Conservation (phyloP, 2,797 vertebrate genomes). For the Sylvia borin region DNA sequence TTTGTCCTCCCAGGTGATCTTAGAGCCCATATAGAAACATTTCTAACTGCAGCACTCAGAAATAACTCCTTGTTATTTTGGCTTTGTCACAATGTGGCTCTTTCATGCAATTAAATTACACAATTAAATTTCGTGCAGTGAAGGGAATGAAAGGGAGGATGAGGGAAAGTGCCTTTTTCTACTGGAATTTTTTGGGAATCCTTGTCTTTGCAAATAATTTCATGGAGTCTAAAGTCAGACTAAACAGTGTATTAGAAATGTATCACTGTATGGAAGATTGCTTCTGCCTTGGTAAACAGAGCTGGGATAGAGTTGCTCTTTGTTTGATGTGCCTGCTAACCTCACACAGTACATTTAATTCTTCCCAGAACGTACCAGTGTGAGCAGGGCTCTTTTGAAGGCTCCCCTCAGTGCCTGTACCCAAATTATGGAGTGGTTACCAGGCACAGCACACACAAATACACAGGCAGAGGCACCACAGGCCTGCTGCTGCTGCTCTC, state of each 20-base stretch:
- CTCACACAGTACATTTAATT: slow-evolving; percentile 43
- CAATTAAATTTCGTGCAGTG: background rate
- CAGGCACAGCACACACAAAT: background rate
- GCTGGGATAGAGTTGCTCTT: slow-evolving; percentile 7
- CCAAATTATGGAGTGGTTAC: background rate
- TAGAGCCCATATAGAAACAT: background rate
- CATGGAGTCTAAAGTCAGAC: slow-evolving; percentile 70
- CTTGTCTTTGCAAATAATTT: slow-evolving; percentile 54
- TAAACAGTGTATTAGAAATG: slow-evolving; percentile 72
- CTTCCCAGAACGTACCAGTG: slow-evolving; percentile 28
- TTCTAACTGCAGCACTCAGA: background rate
- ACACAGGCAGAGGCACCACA: background rate
- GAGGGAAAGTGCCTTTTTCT: background rate
- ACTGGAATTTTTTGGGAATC: slow-evolving; percentile 24
- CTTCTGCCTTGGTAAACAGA: slow-evolving; percentile 49
- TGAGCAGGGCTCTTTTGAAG: background rate
- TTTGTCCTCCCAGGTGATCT: background rate
- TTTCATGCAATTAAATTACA: background rate
- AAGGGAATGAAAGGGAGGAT: background rate
- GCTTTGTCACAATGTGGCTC: background rate
- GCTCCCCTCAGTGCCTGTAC: background rate
- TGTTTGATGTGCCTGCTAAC: slow-evolving; percentile 22
- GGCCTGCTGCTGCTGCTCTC: slow-evolving; percentile 31
- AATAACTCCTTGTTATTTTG: background rate
- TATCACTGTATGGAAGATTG: slow-evolving; percentile 28